These are phyloP conservation scores for Ascaphus truei DNA, from an alignment of 2,113 vertebrate species.

Conservation along the genomic window DNA sequence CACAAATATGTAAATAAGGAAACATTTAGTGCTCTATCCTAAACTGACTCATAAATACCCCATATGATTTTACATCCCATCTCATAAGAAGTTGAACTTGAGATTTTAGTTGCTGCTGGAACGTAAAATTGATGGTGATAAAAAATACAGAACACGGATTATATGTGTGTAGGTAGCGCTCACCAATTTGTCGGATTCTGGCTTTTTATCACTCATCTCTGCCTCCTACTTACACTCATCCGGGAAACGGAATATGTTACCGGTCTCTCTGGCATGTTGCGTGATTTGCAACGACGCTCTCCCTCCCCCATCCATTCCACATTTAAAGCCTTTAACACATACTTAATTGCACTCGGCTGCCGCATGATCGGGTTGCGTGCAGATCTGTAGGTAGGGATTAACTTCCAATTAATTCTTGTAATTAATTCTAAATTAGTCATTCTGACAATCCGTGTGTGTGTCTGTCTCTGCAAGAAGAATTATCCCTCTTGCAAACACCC, in stretches of 20 bases:
- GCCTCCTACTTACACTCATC: not conserved
- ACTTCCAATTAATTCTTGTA: constrained; percentile 26
- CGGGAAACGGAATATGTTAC: not conserved
- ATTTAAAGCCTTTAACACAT: not conserved
- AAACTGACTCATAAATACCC: too few species aligned
- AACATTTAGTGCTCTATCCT: too few species aligned
- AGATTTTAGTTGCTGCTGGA: too few species aligned
- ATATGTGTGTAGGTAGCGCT: too few species aligned
- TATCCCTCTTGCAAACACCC: not conserved
- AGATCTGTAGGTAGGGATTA: constrained; percentile 25
- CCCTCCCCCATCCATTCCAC: not conserved
- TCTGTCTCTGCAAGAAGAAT: not conserved
- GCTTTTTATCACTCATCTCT: too few species aligned
- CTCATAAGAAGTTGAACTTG: too few species aligned
- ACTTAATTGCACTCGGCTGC: not conserved
- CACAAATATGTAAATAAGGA: too few species aligned
- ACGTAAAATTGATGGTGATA: too few species aligned
- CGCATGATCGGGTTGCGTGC: not conserved
- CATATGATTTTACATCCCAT: too few species aligned
- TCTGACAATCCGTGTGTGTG: not conserved
- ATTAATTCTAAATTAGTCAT: constrained; percentile 26
- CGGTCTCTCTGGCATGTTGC: not conserved
- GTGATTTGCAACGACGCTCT: too few species aligned
- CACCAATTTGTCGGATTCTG: too few species aligned
- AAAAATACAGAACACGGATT: too few species aligned